These are phyloP conservation scores for Notamacropus eugenii DNA, from an alignment of 2,797 vertebrate species.

Conservation along the genomic window DNA sequence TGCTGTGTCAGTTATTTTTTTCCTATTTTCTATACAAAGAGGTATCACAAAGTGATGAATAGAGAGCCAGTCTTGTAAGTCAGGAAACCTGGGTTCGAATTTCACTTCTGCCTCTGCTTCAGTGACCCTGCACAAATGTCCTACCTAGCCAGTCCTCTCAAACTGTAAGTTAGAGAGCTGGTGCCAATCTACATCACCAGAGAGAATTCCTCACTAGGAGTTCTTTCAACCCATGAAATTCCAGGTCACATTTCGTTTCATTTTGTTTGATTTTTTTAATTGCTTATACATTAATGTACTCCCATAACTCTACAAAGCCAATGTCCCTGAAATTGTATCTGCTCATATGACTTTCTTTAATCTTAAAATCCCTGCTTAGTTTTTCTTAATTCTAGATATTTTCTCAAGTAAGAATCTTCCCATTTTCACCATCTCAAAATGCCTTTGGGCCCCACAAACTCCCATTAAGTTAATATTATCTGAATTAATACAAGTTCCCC, in stretches of 20 bases:
- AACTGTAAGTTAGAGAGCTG: background rate
- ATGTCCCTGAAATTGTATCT: background rate
- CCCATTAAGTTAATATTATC: constrained; percentile 19
- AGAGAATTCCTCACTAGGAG: background rate
- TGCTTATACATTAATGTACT: background rate
- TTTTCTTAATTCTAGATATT: background rate
- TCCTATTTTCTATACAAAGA: background rate
- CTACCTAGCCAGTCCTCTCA: background rate
- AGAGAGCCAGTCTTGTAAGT: background rate
- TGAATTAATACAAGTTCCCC: constrained; percentile 39
- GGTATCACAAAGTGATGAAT: background rate
- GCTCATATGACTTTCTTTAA: background rate
- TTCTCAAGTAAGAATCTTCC: constrained; percentile 1
- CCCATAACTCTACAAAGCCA: background rate
- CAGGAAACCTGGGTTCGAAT: background rate
- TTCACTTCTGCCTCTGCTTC: background rate
- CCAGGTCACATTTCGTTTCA: background rate
- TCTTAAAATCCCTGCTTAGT: background rate
- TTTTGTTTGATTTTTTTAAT: background rate
- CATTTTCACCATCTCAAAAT: background rate
- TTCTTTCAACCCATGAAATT: background rate
- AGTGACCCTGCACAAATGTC: background rate
- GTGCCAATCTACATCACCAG: background rate
- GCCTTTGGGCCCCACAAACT: background rate
- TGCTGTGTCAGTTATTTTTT: background rate